phyloP scores from a whole-genome alignment of 2,797 vertebrate species.

The Xenops minutus region DNA sequence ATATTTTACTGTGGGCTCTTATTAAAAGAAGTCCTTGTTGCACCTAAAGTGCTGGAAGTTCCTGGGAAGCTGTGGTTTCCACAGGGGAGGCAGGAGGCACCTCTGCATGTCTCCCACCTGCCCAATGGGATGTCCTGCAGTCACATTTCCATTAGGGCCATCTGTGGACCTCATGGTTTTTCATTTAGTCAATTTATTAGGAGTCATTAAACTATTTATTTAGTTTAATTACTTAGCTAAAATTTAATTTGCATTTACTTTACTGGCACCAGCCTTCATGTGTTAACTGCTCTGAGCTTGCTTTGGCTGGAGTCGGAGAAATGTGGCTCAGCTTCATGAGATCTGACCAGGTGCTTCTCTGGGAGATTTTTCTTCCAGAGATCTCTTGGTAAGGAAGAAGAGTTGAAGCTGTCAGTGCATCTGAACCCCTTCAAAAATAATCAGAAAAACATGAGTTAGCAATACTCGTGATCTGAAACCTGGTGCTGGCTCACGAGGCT shows the following conservation, averaged over 20 bases:
- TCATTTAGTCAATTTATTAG: neutral
- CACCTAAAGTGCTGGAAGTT: neutral
- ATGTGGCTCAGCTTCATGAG: neutral
- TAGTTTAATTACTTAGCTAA: neutral
- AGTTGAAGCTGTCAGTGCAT: neutral
- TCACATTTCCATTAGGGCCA: neutral
- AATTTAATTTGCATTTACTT: neutral
- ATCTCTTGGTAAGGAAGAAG: neutral
- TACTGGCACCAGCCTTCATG: neutral
- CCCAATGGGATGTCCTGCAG: neutral
- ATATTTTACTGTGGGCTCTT: neutral
- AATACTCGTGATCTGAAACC: neutral
- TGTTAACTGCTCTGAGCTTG: neutral
- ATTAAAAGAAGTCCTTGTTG: neutral
- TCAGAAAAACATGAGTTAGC: rapidly evolving
- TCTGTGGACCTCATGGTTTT: neutral
- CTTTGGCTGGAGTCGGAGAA: neutral
- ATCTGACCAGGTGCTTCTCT: neutral
- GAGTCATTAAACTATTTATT: neutral
- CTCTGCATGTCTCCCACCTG: neutral
- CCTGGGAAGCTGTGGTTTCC: neutral
- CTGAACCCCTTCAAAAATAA: neutral
- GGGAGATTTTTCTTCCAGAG: neutral
- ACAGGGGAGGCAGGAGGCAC: neutral
- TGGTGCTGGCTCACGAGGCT: neutral